Evolutionary conservation across 2,113 vertebrate genomes (phyloP), one percentile per base, ranked within the genome.

Genomic region (Nothocercus nigrocapillus): DNA sequence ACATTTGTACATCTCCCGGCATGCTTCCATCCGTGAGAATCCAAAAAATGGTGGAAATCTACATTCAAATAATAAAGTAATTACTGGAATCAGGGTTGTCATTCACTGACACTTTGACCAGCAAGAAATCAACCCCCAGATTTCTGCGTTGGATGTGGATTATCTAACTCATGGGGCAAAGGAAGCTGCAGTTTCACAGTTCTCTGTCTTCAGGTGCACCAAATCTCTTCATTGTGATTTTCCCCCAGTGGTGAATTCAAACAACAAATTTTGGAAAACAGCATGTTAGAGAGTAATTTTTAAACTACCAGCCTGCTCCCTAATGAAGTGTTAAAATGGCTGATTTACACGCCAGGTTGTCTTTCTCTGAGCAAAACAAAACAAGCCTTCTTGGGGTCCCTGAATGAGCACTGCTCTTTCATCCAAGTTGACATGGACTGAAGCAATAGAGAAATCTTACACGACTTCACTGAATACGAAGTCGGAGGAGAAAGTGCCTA

Each of bases 341-440:
- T 82, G 68, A 66, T 18, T 58, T 32, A 5, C 15, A 3, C 7
- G 42, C 45, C 11, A 47, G 40, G 40, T 45, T 63, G 32, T 45
- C 24, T 42, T 68, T 38, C 25, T 38, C 4, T 20, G 40, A 75
- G 42, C 38, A 91, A 82, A 89, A 64, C 53, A 84, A 92, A 86
- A 6, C 54, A 62, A 77, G 0, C 1, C 30, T 80, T 92, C 72
- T 56, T 62, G 72, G 15, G 5, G 18, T 20, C 62, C 86, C 79
- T 67, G 68, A 90, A 91, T 79, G n/a, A 84, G 74, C 85, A 58
- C 82, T 90, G 90, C 84, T 56, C 36, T 74, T 81, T 91, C 63
- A 54, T 74, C 90, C 2, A 5, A 45, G 63, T 28, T 89, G 62
- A 28, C 58, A 27, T 4, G 38, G 77, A 34, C 36, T 69, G 59